A percentile compares a stretch with the other conserved stretches of the same genome.
phyloP scores from a whole-genome alignment of 2,888 invertebrate species.

The Leptarthrus brevirostris region DNA sequence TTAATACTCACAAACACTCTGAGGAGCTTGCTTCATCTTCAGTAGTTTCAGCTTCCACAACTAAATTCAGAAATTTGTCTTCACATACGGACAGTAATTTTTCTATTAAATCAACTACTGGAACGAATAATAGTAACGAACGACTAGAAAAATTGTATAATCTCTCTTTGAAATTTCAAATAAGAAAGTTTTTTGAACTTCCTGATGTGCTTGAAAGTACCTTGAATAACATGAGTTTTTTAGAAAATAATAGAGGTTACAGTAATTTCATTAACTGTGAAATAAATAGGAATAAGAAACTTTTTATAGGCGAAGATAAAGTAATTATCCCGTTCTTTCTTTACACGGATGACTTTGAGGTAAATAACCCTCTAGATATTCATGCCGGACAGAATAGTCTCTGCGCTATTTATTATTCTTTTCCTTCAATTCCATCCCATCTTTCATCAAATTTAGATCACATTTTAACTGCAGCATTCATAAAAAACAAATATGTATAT shows the following conservation, averaged over 20 bases:
- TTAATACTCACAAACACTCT: not conserved
- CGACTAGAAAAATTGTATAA: not conserved
- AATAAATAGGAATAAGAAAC: not conserved
- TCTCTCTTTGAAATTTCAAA: not conserved
- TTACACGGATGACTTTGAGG: conserved; percentile 2
- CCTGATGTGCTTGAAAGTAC: not conserved
- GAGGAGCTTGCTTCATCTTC: too few species aligned
- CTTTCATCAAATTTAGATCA: too few species aligned
- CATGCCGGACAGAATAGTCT: conserved; percentile 17
- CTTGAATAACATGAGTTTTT: not conserved
- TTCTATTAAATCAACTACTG: not conserved
- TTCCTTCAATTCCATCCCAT: conserved; percentile 17
- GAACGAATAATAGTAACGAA: not conserved
- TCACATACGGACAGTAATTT: too few species aligned
- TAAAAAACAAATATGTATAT: too few species aligned
- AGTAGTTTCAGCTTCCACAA: too few species aligned
- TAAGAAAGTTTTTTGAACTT: not conserved
- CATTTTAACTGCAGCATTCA: too few species aligned
- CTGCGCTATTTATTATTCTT: not conserved
- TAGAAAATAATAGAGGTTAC: not conserved
- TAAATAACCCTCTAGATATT: conserved; percentile 3
- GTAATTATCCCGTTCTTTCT: conserved; percentile 21
- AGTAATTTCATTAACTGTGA: not conserved
- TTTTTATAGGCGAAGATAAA: not conserved
- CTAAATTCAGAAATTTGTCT: too few species aligned